phyloP scores from a whole-genome alignment of 2,888 invertebrate species.

The Candidula unifasciata region DNA sequence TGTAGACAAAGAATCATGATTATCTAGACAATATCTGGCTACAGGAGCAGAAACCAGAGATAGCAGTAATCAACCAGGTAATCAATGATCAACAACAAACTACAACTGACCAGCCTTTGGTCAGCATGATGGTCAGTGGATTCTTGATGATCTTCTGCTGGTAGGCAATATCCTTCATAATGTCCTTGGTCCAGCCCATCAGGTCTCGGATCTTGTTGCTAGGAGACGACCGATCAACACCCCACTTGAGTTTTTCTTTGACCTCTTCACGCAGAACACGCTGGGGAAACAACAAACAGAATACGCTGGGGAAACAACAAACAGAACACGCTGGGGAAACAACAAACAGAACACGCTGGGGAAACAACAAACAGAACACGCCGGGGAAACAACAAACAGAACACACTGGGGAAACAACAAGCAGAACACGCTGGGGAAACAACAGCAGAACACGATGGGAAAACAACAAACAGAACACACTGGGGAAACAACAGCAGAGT shows the following conservation, averaged over 20 bases:
- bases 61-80: no score
- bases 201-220: constrained; percentile 78
- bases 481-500: neutral
- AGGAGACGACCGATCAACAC: constrained; percentile 77
- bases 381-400: no score
- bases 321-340: no score
- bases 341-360: no score
- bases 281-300: no score
- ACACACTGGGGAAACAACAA: no score
- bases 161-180: constrained; percentile 77
- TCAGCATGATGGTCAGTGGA: constrained; percentile 73
- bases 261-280: constrained; percentile 77
- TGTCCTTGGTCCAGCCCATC: constrained; percentile 78
- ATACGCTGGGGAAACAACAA: no score
- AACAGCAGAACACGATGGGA: neutral
- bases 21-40: no score
- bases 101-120: constrained; percentile 74
- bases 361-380: no score
- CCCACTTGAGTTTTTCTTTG: constrained; percentile 78
- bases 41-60: no score
- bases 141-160: constrained; percentile 76
- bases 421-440: neutral
- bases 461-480: neutral
- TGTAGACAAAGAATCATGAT: no score
- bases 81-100: no score